These are phyloP conservation scores for Rhea pennata DNA, from an alignment of 2,113 vertebrate genomes.

Conservation along the genomic window DNA sequence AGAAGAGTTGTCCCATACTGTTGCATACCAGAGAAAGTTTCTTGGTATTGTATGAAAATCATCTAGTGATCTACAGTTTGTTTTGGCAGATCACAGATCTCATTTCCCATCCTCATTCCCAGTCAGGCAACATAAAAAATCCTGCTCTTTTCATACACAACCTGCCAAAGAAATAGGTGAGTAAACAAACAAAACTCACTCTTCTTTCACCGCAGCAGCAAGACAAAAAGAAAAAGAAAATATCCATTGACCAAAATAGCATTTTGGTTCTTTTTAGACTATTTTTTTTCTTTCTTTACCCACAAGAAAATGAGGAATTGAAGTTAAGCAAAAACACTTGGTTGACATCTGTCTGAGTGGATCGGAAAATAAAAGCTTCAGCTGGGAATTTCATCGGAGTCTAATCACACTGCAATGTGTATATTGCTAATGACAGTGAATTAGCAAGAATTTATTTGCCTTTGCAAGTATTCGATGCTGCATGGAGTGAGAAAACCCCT, in stretches of 20 bases:
- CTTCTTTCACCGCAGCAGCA: neutral
- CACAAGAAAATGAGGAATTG: neutral
- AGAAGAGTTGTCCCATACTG: neutral
- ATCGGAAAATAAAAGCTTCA: neutral
- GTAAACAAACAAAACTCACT: neutral
- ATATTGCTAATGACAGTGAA: neutral
- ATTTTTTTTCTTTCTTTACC: neutral
- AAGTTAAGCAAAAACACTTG: neutral
- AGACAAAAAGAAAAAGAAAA: neutral
- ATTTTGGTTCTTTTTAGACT: neutral
- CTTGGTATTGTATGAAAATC: neutral
- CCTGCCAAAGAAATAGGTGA: neutral
- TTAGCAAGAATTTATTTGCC: neutral
- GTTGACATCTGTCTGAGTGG: neutral
- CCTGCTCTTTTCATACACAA: neutral
- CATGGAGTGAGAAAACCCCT: neutral
- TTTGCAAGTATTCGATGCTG: neutral
- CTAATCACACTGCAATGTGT: neutral
- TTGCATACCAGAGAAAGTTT: neutral
- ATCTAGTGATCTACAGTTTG: rapidly evolving
- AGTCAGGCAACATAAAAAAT: neutral
- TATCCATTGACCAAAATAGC: neutral
- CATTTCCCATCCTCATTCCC: neutral
- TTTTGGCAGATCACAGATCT: neutral
- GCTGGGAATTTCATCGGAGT: rapidly evolving